phyloP scores from a whole-genome alignment of 2,797 vertebrate genomes.

The Cichlasoma orientale region DNA sequence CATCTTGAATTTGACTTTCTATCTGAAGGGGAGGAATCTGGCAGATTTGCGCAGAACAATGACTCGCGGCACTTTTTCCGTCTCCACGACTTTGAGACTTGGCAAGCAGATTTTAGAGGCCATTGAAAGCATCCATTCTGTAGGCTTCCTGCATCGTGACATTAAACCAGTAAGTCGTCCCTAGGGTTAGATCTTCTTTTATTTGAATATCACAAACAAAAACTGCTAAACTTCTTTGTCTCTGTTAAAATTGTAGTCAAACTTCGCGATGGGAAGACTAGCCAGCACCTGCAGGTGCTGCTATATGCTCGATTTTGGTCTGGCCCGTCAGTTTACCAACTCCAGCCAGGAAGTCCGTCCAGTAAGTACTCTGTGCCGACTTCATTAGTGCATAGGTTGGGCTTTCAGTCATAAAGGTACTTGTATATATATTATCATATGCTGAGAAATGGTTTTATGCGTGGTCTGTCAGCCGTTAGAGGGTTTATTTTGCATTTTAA shows the following conservation, averaged over 20 bases:
- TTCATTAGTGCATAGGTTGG: conserved; percentile 3
- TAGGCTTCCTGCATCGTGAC: conserved; percentile 97
- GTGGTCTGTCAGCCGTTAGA: neutral
- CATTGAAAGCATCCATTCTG: conserved; percentile 98
- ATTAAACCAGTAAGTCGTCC: conserved; percentile 93
- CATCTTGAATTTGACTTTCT: conserved; percentile 1
- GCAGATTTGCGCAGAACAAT: conserved; percentile 95
- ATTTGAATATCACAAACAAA: neutral
- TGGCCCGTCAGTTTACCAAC: conserved; percentile 96
- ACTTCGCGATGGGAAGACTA: conserved; percentile 94
- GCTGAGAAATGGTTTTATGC: neutral
- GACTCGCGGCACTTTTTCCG: conserved; percentile 89
- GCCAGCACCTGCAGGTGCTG: conserved; percentile 94
- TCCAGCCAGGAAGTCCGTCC: conserved; percentile 94
- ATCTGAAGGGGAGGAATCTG: conserved; percentile 90
- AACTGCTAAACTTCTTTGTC: conserved; percentile 10
- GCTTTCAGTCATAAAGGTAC: neutral
- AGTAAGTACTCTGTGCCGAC: conserved; percentile 62
- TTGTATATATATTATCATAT: neutral
- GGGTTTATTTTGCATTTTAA: neutral
- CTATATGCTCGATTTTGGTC: conserved; percentile 97
- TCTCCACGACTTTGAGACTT: conserved; percentile 93
- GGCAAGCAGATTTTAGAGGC: conserved; percentile 96
- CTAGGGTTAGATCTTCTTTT: neutral
- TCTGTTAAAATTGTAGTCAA: conserved; percentile 84